Evolutionary conservation across 2,113 vertebrate species (phyloP).

Genomic region (Aegithalos caudatus): DNA sequence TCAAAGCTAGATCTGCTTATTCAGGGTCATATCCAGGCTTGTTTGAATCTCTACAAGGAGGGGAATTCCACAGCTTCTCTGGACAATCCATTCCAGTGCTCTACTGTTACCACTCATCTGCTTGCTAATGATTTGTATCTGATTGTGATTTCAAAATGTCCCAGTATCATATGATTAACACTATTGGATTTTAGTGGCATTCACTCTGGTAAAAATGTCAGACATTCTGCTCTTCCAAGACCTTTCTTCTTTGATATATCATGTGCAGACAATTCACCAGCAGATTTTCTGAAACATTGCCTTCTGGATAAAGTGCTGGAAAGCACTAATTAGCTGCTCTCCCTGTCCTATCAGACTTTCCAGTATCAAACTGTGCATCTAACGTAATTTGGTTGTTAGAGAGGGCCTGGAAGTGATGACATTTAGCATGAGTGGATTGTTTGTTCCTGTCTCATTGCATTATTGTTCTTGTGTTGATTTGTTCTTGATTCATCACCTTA

Average conservation of each 20-base stretch:
- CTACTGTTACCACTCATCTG: neutral
- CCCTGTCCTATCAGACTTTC: neutral
- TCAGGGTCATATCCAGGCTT: neutral
- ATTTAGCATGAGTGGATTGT: conserved; percentile 23
- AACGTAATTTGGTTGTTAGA: neutral
- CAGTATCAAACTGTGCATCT: neutral
- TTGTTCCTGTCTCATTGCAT: neutral
- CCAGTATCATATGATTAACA: neutral
- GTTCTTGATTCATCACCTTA: neutral
- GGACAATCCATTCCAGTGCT: neutral
- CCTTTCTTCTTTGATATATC: neutral
- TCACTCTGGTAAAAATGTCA: neutral
- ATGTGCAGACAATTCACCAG: neutral
- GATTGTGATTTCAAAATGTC: neutral
- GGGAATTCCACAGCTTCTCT: neutral
- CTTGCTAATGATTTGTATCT: neutral
- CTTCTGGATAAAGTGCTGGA: neutral
- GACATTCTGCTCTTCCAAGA: neutral
- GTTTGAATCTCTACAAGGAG: neutral
- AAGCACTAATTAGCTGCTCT: conserved; percentile 35
- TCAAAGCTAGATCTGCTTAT: neutral
- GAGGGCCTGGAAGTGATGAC: conserved; percentile 3
- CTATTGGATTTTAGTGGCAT: neutral
- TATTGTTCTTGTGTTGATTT: conserved; percentile 4
- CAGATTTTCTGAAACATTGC: neutral